These are phyloP conservation scores for Drosophila dives DNA, from an alignment of 2,888 invertebrate genomes.

Conservation along the genomic window DNA sequence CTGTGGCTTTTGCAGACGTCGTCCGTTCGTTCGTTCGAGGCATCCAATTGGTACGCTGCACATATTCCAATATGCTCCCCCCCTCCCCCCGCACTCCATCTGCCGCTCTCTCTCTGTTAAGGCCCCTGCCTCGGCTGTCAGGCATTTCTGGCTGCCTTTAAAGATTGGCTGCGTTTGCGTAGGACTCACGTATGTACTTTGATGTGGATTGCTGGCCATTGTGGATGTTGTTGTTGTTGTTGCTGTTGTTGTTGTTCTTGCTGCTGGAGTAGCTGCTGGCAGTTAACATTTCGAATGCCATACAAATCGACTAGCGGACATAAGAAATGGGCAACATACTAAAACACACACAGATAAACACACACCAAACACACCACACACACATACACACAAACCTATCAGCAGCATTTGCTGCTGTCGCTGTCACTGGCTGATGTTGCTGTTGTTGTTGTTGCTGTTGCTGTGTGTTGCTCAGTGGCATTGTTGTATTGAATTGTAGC, in stretches of 20 bases:
- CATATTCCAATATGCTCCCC: constrained; percentile 20
- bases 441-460: constrained; percentile 11
- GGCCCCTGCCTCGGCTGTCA: constrained; percentile 23
- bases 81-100: not conserved
- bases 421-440: constrained; percentile 20
- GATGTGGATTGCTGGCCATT: constrained; percentile 73
- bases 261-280: constrained; percentile 62
- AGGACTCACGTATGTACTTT: constrained; percentile 76
- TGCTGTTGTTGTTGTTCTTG: constrained; percentile 35
- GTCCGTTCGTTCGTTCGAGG: constrained; percentile 43
- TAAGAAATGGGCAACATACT: constrained; percentile 61
- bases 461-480: constrained; percentile 49
- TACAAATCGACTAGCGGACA: constrained; percentile 79
- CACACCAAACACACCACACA: not conserved
- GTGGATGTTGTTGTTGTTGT: constrained; percentile 53
- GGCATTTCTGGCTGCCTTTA: constrained; percentile 53
- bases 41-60: constrained; percentile 79
- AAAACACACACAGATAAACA: constrained; percentile 26
- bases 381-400: constrained; percentile 24
- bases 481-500: constrained; percentile 75
- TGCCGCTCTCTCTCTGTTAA: constrained; percentile 4
- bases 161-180: constrained; percentile 78
- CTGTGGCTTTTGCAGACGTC: constrained; percentile 59
- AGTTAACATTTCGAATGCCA: constrained; percentile 79
- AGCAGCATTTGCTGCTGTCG: constrained; percentile 40